Evolutionary conservation across 2,797 vertebrate species (phyloP).

Genomic region (Sebastolobus alascanus): DNA sequence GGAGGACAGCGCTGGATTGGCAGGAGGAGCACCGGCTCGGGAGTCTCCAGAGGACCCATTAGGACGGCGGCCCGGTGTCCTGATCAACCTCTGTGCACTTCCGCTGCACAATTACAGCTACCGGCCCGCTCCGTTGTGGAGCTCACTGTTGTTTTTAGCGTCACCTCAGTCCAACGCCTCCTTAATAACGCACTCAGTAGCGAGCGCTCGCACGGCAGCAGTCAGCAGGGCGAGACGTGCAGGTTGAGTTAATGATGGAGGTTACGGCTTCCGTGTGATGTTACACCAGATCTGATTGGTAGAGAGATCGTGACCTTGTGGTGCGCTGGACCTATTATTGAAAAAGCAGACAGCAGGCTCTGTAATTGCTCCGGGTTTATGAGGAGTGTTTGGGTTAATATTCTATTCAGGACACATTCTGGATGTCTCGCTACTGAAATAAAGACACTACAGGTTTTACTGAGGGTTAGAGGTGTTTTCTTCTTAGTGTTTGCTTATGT

Average conservation of each 20-base stretch:
- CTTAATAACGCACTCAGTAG: constrained; percentile 56
- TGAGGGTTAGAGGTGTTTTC: not conserved
- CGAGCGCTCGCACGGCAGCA: constrained; percentile 33
- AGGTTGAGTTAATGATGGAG: constrained; percentile 52
- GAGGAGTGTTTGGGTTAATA: constrained; percentile 5
- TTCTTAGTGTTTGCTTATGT: constrained; percentile 3
- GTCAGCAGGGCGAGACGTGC: constrained; percentile 54
- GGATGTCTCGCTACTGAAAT: constrained; percentile 4
- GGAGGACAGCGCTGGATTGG: constrained; percentile 62
- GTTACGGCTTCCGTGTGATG: constrained; percentile 54
- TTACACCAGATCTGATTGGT: constrained; percentile 54
- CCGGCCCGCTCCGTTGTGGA: constrained; percentile 51
- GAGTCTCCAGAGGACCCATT: constrained; percentile 80
- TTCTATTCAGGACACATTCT: constrained; percentile 15
- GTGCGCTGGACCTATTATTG: constrained; percentile 24
- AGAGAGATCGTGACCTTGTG: constrained; percentile 44
- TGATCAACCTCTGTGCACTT: constrained; percentile 60
- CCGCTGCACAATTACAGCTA: constrained; percentile 55
- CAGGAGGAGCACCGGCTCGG: constrained; percentile 37
- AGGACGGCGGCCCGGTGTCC: constrained; percentile 60
- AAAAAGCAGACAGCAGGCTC: constrained; percentile 29
- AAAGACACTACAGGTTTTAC: not conserved
- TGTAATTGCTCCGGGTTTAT: constrained; percentile 22
- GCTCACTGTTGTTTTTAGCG: constrained; percentile 64
- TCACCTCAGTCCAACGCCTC: constrained; percentile 56